Percentiles rank a stretch among this genome's conserved stretches.
phyloP scores from a whole-genome alignment of 2,797 vertebrate species.

The Delichon dasypus region DNA sequence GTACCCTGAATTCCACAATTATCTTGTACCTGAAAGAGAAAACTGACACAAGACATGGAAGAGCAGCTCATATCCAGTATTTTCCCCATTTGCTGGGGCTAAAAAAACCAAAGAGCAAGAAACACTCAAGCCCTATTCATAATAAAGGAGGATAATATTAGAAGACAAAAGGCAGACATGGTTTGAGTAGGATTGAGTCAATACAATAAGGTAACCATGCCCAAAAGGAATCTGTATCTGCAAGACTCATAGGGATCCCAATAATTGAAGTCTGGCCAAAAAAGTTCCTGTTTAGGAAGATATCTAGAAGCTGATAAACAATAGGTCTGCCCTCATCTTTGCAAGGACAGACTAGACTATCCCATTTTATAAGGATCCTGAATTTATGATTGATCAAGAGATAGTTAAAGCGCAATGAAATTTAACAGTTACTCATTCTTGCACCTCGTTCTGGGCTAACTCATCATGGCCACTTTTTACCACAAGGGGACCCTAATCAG shows the following conservation, averaged over 20 bases:
- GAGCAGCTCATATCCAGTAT: neutral
- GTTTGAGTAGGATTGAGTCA: neutral
- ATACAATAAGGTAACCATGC: neutral
- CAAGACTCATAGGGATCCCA: neutral
- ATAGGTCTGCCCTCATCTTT: neutral
- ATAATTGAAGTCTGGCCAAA: neutral
- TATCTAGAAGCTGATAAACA: neutral
- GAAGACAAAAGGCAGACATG: neutral
- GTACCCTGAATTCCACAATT: neutral
- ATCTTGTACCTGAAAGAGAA: neutral
- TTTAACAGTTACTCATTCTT: constrained; percentile 1
- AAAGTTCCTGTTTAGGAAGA: neutral
- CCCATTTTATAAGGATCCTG: neutral
- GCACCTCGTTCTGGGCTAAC: neutral
- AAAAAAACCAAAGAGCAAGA: neutral
- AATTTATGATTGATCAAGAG: constrained; percentile 1
- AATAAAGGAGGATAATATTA: neutral
- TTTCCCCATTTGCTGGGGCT: neutral
- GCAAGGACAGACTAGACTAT: neutral
- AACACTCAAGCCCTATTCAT: neutral
- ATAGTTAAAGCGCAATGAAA: neutral
- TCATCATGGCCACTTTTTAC: neutral
- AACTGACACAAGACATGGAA: neutral
- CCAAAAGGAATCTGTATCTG: neutral
- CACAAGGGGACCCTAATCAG: neutral